Base-by-base conservation (phyloP, 2,797 vertebrate genomes). In the Epinephelus coioides region DNA sequence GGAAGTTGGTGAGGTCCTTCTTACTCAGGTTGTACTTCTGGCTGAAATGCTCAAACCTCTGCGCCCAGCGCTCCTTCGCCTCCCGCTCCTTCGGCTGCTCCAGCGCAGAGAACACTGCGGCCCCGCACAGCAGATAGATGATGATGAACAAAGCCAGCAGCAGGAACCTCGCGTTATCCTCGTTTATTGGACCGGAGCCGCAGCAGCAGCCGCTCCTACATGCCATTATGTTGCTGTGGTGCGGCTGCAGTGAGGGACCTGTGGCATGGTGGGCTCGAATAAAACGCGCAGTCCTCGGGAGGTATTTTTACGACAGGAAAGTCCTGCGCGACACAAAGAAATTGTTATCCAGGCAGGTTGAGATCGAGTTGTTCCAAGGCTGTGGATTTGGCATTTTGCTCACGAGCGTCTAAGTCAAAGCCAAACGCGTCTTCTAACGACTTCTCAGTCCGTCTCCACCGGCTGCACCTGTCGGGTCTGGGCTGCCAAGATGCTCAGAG, bases 41-140 rank as follows among this genome's bases (percentile, higher is more conserved):
- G 71, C 95, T 96, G 94, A 99, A 99, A 88, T 92, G 94, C 79
- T 97, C 96, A 74, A 98, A 94, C 83, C 96, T 94, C 79, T 94
- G 94, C 87, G 94, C 92, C 98, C 98, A 99, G 84, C 94, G 95
- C 89, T 96, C 96, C 86, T 97, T 96, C 70, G 97, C 96, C 83
- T 96, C 95, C 10, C 91, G 92, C 93, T 99, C 98, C 71, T 94
- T 96, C 11, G 97, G 97, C 83, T 95, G 95, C 92, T 99, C 98
- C 88, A 99, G 95, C 68, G 97, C 97, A 0, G 97, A 99, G 93
- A 99, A 99, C 46, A 98, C 97, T 0, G 97, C 97, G 44, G 98
- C 98, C 0, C 97, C 98, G 44, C 97, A 97, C 51, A 98, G 84
- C 79, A 99, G 95, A 86, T 99, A 98, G 19, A 97, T 50, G 76